phyloP scores from a whole-genome alignment of 2,797 vertebrate genomes.

The Coregonus sp. region DNA sequence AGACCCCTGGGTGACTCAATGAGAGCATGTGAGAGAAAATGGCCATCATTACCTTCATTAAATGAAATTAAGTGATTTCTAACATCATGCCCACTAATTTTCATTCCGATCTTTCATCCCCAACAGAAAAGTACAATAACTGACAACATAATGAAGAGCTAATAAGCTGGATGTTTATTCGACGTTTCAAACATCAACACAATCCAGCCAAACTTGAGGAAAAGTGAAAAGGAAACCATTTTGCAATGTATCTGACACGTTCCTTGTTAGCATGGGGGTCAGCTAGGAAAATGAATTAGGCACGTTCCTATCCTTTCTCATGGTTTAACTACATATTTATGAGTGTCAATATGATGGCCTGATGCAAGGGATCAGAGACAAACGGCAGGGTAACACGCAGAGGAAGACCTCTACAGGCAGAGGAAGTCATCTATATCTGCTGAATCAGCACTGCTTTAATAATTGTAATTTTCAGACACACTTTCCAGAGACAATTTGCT shows the following conservation, averaged over 20 bases:
- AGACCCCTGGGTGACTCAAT: no score
- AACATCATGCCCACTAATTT: background rate
- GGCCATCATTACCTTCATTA: background rate
- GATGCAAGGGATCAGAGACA: conserved; percentile 26
- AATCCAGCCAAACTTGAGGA: conserved; percentile 42
- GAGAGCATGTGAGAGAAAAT: background rate
- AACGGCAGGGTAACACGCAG: conserved; percentile 36
- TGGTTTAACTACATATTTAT: conserved; percentile 47
- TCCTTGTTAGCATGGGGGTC: conserved; percentile 56
- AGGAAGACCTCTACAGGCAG: background rate
- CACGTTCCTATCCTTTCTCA: conserved; percentile 56
- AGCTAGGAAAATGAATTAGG: conserved; percentile 52
- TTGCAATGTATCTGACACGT: conserved; percentile 1
- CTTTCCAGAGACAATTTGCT: conserved; percentile 23
- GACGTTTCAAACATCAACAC: conserved; percentile 50
- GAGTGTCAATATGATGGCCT: conserved; percentile 8
- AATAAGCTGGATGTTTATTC: conserved; percentile 36
- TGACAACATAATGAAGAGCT: conserved; percentile 33
- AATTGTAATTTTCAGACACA: conserved; percentile 10
- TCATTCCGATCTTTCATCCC: background rate
- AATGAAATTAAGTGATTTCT: background rate
- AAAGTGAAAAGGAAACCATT: conserved; percentile 60
- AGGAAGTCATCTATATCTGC: conserved; percentile 5
- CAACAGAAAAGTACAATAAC: conserved; percentile 15
- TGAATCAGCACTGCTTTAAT: conserved; percentile 43